Conservation (phyloP, 2,888 invertebrate species). For the Aspidiotus destructor region DNA sequence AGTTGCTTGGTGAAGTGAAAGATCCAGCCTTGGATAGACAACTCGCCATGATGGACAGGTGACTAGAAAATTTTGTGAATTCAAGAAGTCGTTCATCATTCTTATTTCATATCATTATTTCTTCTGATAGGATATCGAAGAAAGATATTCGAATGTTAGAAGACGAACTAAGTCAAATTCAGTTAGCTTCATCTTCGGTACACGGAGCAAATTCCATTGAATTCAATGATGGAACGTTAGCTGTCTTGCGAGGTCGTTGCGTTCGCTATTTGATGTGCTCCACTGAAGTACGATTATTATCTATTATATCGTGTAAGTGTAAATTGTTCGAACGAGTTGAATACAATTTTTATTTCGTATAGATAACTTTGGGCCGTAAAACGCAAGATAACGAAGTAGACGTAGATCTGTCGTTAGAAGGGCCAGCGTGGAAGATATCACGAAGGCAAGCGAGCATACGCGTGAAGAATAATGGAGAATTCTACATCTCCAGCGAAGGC, state of each 20-base stretch:
- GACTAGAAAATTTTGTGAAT: conserved; percentile 27
- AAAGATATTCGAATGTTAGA: conserved; percentile 80
- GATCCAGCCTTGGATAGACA: conserved; percentile 76
- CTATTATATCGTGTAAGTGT: background rate
- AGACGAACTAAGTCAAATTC: conserved; percentile 82
- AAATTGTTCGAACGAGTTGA: conserved; percentile 7
- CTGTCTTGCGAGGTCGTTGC: conserved; percentile 79
- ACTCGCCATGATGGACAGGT: conserved; percentile 60
- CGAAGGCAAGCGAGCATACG: conserved; percentile 84
- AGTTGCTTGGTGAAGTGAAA: conserved; percentile 65
- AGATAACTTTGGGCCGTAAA: conserved; percentile 85
- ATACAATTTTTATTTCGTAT: background rate
- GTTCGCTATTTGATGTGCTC: conserved; percentile 92
- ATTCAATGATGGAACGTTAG: conserved; percentile 86
- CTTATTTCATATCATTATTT: conserved; percentile 3
- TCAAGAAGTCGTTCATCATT: background rate
- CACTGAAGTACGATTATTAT: conserved; percentile 53
- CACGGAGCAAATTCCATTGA: conserved; percentile 74
- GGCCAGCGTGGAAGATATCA: conserved; percentile 88
- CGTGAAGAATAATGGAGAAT: conserved; percentile 85
- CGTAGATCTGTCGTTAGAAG: conserved; percentile 86
- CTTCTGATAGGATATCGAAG: conserved; percentile 54
- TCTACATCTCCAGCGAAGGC: conserved; percentile 89
- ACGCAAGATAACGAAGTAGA: conserved; percentile 83
- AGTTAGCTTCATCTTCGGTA: conserved; percentile 83